These are phyloP conservation scores for Isichthys henryi DNA, from an alignment of 2,113 vertebrate species.

Conservation along the genomic window DNA sequence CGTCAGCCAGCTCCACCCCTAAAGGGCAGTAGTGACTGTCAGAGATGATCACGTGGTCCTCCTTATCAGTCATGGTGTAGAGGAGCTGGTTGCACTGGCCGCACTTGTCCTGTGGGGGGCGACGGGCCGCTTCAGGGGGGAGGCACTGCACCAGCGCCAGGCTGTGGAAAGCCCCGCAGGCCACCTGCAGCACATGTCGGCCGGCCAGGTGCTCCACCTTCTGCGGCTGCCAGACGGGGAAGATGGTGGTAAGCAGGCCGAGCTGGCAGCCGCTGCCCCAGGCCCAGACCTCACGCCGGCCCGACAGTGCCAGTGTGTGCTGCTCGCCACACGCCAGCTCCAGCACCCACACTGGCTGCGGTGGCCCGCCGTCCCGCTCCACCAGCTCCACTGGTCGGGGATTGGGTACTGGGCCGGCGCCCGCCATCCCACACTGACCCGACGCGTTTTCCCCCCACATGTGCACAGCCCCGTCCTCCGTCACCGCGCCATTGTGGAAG, in stretches of 20 bases:
- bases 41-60: conserved; percentile 97
- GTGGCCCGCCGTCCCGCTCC: conserved; percentile 62
- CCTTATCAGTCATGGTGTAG: conserved; percentile 95
- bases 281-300: conserved; percentile 83
- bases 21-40: conserved; percentile 85
- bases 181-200: conserved; percentile 80
- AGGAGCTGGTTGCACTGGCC: conserved; percentile 87
- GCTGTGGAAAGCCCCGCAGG: conserved; percentile 84
- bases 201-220: conserved; percentile 84
- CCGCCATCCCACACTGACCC: conserved; percentile 81
- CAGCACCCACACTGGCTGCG: conserved; percentile 63
- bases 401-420: conserved; percentile 65
- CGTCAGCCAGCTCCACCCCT: conserved; percentile 65
- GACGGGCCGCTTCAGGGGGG: conserved; percentile 65
- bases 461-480: conserved; percentile 76
- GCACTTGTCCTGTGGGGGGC: conserved; percentile 79
- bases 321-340: conserved; percentile 86
- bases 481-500: conserved; percentile 82
- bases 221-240: conserved; percentile 80
- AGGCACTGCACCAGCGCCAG: conserved; percentile 81
- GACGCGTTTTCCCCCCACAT: conserved; percentile 92
- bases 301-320: conserved; percentile 80
- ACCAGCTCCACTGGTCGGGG: conserved; percentile 72
- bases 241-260: conserved; percentile 65
- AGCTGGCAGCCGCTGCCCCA: conserved; percentile 93